A percentile compares a stretch with the other conserved stretches of the same genome.
Evolutionary conservation across 1,140 invertebrate species (phyloP).

Genomic region (Xylocopa sonorina): DNA sequence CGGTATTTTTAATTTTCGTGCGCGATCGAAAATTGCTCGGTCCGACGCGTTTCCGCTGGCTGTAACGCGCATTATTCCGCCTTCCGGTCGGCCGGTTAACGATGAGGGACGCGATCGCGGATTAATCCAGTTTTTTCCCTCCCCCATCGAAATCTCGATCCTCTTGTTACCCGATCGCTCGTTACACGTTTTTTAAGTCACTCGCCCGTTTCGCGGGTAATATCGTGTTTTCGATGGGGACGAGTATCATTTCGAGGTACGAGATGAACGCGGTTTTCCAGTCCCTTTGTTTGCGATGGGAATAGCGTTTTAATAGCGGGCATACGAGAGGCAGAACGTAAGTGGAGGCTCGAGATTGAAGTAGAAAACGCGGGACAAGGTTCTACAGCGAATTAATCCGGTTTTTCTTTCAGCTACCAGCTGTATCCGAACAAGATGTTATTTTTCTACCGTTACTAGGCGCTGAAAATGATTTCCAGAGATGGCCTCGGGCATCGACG

Average conservation of each 20-base stretch:
- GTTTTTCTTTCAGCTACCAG: not conserved
- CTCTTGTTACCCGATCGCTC: not conserved
- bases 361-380: not conserved
- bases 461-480: too few species aligned
- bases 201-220: not conserved
- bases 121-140: not conserved
- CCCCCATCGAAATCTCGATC: not conserved
- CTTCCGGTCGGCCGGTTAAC: not conserved
- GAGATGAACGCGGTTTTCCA: too few species aligned
- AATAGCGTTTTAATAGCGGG: not conserved
- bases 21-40: slow-evolving; percentile 3
- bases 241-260: not conserved
- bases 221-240: not conserved
- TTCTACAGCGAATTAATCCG: not conserved
- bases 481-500: too few species aligned
- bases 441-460: too few species aligned
- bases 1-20: slow-evolving; percentile 19
- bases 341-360: not conserved
- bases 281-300: not conserved
- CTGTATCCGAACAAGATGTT: too few species aligned
- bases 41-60: slow-evolving; percentile 2
- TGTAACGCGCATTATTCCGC: slow-evolving; percentile 1
- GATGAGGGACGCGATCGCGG: not conserved
- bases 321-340: too few species aligned
- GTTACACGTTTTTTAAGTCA: not conserved